A percentile compares a stretch with the other conserved stretches of the same genome.
Evolutionary conservation across 2,113 vertebrate species (phyloP).

Genomic region (Ceratotherium simum): DNA sequence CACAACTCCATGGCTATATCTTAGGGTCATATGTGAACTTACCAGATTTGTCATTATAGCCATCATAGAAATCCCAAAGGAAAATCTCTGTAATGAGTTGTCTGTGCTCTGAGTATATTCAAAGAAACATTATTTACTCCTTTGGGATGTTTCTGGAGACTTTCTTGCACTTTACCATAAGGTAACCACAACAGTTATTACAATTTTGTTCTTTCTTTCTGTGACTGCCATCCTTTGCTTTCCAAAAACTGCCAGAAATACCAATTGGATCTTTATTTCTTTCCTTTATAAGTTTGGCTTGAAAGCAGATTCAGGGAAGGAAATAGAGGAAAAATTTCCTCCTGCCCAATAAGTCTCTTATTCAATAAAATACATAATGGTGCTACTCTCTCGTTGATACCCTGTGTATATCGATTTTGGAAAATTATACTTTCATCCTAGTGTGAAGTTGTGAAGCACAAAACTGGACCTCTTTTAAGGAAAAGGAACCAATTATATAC

Average conservation of each 20-base stretch:
- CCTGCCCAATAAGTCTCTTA: neutral
- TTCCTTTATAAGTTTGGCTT: slow-evolving; percentile 6
- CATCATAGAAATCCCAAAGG: neutral
- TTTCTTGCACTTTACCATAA: neutral
- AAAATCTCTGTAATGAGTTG: neutral
- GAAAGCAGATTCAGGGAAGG: neutral
- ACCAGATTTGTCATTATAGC: neutral
- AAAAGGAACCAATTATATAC: neutral
- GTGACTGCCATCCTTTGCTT: neutral
- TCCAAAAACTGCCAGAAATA: neutral
- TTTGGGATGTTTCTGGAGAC: slow-evolving; percentile 37
- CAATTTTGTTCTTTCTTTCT: neutral
- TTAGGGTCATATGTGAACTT: neutral
- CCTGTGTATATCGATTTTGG: neutral
- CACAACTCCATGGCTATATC: neutral
- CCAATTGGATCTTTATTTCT: slow-evolving; percentile 13
- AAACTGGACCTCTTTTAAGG: slow-evolving; percentile 1
- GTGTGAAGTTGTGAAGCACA: slow-evolving; percentile 1
- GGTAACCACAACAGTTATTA: neutral
- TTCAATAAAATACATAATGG: neutral
- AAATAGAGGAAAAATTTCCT: slow-evolving; percentile 35
- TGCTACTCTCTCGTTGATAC: neutral
- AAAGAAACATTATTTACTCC: neutral
- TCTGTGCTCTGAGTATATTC: slow-evolving; percentile 32
- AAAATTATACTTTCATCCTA: slow-evolving; percentile 49